A percentile compares a stretch with the other conserved stretches of the same genome.
phyloP scores from a whole-genome alignment of 2,888 invertebrate species.

The Omphaloscelis lunosa region DNA sequence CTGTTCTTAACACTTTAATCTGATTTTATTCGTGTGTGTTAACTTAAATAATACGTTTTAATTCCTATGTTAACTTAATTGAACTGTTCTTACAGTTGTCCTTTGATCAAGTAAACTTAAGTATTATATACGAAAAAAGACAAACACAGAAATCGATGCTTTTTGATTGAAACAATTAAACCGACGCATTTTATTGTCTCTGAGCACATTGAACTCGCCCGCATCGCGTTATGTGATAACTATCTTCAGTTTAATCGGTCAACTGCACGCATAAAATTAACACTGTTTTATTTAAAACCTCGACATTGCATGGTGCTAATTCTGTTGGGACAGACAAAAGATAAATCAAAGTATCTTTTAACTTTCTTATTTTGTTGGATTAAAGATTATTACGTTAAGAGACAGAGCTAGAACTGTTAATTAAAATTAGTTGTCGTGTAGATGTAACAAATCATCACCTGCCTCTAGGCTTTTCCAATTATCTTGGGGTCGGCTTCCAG shows the following conservation, averaged over 20 bases:
- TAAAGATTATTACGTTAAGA: background rate
- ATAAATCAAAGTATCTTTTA: background rate
- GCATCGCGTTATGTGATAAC: conserved; percentile 19
- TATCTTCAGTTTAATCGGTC: conserved; percentile 41
- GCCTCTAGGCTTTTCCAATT: background rate
- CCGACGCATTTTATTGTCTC: background rate
- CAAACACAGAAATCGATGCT: background rate
- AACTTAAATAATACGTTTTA: background rate
- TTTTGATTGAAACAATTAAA: background rate
- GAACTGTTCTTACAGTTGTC: background rate
- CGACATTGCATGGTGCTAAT: conserved; percentile 26
- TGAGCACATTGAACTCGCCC: conserved; percentile 41
- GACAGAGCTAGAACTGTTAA: background rate
- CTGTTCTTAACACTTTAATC: no score
- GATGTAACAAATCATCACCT: background rate
- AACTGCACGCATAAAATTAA: conserved; percentile 7
- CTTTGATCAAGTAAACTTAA: no score
- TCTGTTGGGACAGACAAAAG: background rate
- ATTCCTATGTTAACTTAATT: background rate
- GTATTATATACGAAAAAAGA: background rate
- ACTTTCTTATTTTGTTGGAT: background rate
- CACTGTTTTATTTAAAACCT: conserved; percentile 30
- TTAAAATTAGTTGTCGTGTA: background rate
- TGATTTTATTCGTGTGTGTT: no score
- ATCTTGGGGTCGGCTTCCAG: no score